Evolutionary conservation across 2,888 invertebrate genomes (phyloP).

Genomic region (Plusia festucae): DNA sequence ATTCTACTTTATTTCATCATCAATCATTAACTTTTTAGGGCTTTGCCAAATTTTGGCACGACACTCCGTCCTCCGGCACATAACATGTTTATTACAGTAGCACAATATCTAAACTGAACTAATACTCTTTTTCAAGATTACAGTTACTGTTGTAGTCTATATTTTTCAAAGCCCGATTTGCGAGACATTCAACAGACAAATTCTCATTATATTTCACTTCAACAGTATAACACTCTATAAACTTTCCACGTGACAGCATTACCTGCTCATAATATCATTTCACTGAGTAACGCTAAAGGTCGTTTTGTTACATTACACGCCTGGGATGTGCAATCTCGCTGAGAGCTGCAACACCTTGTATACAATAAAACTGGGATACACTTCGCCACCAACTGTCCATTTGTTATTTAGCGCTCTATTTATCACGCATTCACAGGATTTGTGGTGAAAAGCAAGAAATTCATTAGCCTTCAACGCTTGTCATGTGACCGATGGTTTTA

Average conservation of each 20-base stretch:
- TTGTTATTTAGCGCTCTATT: conserved; percentile 54
- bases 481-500: neutral
- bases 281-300: conserved; percentile 24
- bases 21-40: neutral
- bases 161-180: neutral
- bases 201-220: neutral
- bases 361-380: conserved; percentile 58
- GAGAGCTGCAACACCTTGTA: conserved; percentile 57
- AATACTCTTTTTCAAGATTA: too few relatives aligned
- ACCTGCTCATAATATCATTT: conserved; percentile 19
- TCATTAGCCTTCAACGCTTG: neutral
- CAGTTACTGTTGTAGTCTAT: too few relatives aligned
- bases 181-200: neutral
- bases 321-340: conserved; percentile 61
- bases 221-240: neutral
- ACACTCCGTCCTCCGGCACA: neutral
- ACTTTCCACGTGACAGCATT: neutral
- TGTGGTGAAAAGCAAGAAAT: neutral
- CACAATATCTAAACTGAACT: neutral
- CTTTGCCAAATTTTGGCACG: neutral
- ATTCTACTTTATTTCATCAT: neutral
- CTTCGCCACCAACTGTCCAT: conserved; percentile 57
- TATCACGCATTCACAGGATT: conserved; percentile 36
- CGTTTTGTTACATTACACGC: conserved; percentile 39
- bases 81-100: neutral